Conservation (phyloP, 2,113 vertebrate genomes). For the Ameiurus melas region DNA sequence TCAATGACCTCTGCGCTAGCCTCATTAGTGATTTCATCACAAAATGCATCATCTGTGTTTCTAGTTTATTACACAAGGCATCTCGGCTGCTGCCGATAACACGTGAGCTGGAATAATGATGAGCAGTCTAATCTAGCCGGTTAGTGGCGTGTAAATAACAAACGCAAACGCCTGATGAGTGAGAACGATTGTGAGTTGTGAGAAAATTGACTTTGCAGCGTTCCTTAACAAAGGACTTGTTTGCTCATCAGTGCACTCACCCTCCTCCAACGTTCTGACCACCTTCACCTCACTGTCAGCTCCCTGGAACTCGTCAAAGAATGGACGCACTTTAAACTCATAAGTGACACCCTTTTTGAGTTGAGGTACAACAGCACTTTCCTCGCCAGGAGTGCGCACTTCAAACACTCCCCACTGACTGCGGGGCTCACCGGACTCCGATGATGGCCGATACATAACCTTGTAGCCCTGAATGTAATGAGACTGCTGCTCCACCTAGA, state of each 20-base stretch:
- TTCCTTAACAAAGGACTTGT: background rate
- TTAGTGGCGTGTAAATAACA: constrained; percentile 40
- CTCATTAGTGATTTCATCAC: constrained; percentile 30
- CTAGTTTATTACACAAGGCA: constrained; percentile 21
- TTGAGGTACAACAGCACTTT: constrained; percentile 85
- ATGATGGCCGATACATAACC: constrained; percentile 86
- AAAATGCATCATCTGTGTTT: constrained; percentile 22
- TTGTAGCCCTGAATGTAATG: constrained; percentile 97
- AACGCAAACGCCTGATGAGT: constrained; percentile 17
- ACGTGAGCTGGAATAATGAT: constrained; percentile 35
- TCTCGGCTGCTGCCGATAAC: constrained; percentile 4
- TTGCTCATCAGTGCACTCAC: constrained; percentile 67
- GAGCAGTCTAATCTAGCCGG: constrained; percentile 26
- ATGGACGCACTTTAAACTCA: constrained; percentile 94
- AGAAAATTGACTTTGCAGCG: constrained; percentile 76
- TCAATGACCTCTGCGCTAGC: constrained; percentile 20
- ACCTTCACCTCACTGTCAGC: constrained; percentile 95
- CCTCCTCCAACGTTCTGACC: constrained; percentile 95
- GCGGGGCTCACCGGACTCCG: constrained; percentile 72
- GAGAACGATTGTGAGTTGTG: background rate
- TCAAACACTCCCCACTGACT: constrained; percentile 93
- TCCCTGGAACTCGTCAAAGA: constrained; percentile 98
- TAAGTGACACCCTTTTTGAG: constrained; percentile 94
- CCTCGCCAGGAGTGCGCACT: constrained; percentile 89
- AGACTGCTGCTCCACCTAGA: constrained; percentile 94